Conservation (phyloP, 2,113 vertebrate species). For the Ancistrus triradiatus region DNA sequence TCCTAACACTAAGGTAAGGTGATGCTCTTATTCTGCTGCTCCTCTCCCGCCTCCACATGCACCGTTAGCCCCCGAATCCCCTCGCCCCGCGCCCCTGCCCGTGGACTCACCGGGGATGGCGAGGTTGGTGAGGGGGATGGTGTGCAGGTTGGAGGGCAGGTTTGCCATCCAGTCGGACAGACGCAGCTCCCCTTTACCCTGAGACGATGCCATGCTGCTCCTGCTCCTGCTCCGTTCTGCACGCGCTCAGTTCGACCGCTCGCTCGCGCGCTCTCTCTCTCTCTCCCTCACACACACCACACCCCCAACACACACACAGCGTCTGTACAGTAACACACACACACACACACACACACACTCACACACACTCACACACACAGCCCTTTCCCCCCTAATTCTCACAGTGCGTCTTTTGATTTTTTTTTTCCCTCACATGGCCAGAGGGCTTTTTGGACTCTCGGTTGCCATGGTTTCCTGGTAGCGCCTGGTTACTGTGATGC, state of each 20-base stretch:
- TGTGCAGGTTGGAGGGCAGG: constrained; percentile 85
- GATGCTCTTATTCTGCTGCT: too few relatives aligned
- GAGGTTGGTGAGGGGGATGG: constrained; percentile 83
- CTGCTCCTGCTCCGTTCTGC: background rate
- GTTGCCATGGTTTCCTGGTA: constrained; percentile 1
- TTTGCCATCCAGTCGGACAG: constrained; percentile 94
- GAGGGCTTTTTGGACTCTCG: too few relatives aligned
- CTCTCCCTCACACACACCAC: background rate
- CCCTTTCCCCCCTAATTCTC: background rate
- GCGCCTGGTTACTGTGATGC: background rate
- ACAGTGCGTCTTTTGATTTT: background rate
- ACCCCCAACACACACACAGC: background rate
- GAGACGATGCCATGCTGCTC: constrained; percentile 87
- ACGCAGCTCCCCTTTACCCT: constrained; percentile 81
- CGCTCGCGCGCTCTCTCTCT: background rate
- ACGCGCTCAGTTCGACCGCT: background rate
- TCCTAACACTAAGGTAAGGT: too few relatives aligned
- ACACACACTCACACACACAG: background rate
- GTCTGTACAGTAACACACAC: background rate
- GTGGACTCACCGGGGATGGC: constrained; percentile 86
- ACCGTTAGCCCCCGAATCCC: too few relatives aligned
- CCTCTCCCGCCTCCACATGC: too few relatives aligned
- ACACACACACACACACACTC: background rate
- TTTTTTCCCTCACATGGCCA: too few relatives aligned
- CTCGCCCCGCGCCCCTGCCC: too few relatives aligned